Percentiles rank a stretch among this genome's conserved stretches.
Evolutionary conservation across 1,140 invertebrate genomes (phyloP).

Genomic region (Pinna nobilis): DNA sequence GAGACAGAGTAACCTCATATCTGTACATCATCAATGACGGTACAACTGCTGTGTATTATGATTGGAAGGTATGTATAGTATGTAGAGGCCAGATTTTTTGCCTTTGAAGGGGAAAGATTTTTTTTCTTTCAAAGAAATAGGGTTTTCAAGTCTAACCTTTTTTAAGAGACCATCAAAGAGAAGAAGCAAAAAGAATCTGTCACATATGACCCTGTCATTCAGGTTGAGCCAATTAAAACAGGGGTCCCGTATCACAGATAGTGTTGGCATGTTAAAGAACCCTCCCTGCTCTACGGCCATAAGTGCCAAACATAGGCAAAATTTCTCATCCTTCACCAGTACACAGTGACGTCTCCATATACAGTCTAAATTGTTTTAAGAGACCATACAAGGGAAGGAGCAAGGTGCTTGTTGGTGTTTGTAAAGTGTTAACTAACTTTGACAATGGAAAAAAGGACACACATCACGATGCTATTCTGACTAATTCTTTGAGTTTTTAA

Average conservation of each 20-base stretch:
- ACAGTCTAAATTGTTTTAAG: no score
- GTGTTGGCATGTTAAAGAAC: no score
- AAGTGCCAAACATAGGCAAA: no score
- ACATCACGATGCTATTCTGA: background rate
- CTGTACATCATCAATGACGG: conserved; percentile 73
- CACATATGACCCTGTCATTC: background rate
- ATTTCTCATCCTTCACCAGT: no score
- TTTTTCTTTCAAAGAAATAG: background rate
- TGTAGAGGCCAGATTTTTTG: background rate
- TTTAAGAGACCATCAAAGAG: no score
- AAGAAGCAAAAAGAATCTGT: background rate
- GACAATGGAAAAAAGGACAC: background rate
- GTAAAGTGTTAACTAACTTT: background rate
- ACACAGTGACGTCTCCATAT: no score
- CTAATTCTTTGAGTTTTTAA: no score
- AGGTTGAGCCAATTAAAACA: background rate
- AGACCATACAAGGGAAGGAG: no score
- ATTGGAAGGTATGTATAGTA: conserved; percentile 68
- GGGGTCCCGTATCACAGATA: background rate
- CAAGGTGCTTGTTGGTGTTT: no score
- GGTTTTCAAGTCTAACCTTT: no score
- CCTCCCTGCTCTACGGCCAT: no score
- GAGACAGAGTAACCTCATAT: conserved; percentile 66
- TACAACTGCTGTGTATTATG: conserved; percentile 72
- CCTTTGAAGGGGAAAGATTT: background rate